Percentiles rank a stretch among this genome's conserved stretches.
phyloP scores from a whole-genome alignment of 2,797 vertebrate species.

The Gadopsis bispinosus region DNA sequence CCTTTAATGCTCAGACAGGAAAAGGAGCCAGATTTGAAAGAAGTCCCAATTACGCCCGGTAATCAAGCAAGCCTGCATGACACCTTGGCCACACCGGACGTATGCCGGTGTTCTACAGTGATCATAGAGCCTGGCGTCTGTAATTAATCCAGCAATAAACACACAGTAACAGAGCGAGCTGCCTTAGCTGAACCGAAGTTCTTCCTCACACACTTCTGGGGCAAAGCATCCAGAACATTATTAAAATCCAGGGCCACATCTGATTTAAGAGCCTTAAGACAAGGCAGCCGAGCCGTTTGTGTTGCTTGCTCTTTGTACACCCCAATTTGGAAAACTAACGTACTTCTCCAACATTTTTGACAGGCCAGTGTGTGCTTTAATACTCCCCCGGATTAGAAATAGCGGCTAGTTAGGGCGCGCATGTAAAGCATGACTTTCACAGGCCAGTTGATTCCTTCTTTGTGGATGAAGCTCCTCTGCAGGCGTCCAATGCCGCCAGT shows the following conservation, averaged over 20 bases:
- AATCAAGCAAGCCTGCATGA: slow-evolving; percentile 31
- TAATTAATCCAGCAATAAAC: slow-evolving; percentile 52
- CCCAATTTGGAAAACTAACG: not conserved
- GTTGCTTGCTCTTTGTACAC: not conserved
- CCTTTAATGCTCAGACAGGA: slow-evolving; percentile 16
- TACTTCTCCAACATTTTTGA: not conserved
- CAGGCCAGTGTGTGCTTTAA: not conserved
- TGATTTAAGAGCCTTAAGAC: not conserved
- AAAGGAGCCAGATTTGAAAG: slow-evolving; percentile 12
- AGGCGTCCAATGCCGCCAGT: not conserved
- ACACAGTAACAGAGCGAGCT: not conserved
- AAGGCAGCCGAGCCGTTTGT: not conserved
- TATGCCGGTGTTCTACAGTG: slow-evolving; percentile 14
- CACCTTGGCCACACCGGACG: not conserved
- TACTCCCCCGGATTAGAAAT: not conserved
- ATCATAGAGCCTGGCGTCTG: slow-evolving; percentile 20
- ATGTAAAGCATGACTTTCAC: not conserved
- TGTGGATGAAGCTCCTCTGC: not conserved
- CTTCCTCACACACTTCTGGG: slow-evolving; percentile 25
- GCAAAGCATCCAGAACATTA: not conserved
- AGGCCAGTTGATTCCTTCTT: not conserved
- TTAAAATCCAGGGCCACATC: slow-evolving; percentile 14
- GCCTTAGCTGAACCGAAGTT: slow-evolving; percentile 26
- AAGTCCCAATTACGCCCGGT: slow-evolving; percentile 30
- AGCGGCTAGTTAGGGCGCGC: not conserved